These are phyloP conservation scores for Gnatocerus cornutus DNA, from an alignment of 2,888 invertebrate genomes.

Conservation along the genomic window DNA sequence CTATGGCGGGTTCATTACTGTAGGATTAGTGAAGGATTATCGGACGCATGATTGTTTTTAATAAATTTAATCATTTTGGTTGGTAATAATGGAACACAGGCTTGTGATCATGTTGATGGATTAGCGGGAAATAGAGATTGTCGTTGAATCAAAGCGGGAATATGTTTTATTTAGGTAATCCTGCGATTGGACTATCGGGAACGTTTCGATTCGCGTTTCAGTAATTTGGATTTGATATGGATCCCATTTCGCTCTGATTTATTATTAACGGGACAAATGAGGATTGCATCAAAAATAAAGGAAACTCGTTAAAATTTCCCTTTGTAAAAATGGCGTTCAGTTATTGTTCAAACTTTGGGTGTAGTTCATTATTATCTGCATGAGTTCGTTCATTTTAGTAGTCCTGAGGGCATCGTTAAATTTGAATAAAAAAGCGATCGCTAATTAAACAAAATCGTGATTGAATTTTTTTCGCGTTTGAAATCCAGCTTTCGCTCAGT, in stretches of 20 bases:
- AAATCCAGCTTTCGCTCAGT: neutral
- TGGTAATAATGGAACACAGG: slow-evolving; percentile 3
- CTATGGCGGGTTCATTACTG: slow-evolving; percentile 35
- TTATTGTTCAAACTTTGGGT: too few relatives aligned
- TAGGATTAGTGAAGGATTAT: slow-evolving; percentile 34
- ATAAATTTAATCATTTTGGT: slow-evolving; percentile 9
- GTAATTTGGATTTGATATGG: neutral
- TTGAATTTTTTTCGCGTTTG: slow-evolving; percentile 2
- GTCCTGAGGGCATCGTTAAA: too few relatives aligned
- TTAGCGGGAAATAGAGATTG: neutral
- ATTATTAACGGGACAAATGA: too few relatives aligned
- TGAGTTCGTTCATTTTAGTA: too few relatives aligned
- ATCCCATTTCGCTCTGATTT: too few relatives aligned
- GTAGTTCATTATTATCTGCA: too few relatives aligned
- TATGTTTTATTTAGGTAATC: neutral
- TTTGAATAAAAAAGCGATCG: too few relatives aligned
- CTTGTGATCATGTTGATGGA: neutral
- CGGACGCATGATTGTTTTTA: slow-evolving; percentile 33
- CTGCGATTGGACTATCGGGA: too few relatives aligned
- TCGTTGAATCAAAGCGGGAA: neutral
- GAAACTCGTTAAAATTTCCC: too few relatives aligned
- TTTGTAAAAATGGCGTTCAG: too few relatives aligned
- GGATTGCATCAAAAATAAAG: too few relatives aligned
- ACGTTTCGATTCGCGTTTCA: neutral
- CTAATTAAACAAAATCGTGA: too few relatives aligned